phyloP scores from a whole-genome alignment of 2,888 invertebrate genomes.

The Elegia similella region DNA sequence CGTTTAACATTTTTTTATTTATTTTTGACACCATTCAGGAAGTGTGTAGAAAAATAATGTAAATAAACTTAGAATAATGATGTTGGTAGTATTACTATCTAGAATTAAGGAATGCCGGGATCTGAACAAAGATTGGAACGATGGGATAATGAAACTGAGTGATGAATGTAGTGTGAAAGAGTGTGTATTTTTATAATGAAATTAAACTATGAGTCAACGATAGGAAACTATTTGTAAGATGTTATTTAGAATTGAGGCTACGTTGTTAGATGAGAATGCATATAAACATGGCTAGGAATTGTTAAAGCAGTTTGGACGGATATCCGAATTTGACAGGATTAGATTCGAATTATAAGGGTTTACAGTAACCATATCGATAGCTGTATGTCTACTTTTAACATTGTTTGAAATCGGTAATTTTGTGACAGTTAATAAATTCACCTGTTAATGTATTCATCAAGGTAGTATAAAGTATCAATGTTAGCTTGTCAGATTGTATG shows the following conservation, averaged over 20 bases:
- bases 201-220: slow-evolving; percentile 61
- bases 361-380: slow-evolving; percentile 76
- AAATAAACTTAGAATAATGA: slow-evolving; percentile 63
- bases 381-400: slow-evolving; percentile 54
- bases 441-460: slow-evolving; percentile 79
- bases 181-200: slow-evolving; percentile 76
- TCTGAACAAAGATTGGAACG: slow-evolving; percentile 49
- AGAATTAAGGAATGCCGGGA: slow-evolving; percentile 64
- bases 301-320: slow-evolving; percentile 45
- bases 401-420: slow-evolving; percentile 68
- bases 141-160: slow-evolving; percentile 40
- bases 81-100: slow-evolving; percentile 63
- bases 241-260: slow-evolving; percentile 62
- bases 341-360: slow-evolving; percentile 55
- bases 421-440: slow-evolving; percentile 70
- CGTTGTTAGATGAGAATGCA: slow-evolving; percentile 45
- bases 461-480: slow-evolving; percentile 72
- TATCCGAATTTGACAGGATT: slow-evolving; percentile 63
- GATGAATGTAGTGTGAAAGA: slow-evolving; percentile 52
- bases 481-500: slow-evolving; percentile 74
- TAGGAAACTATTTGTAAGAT: slow-evolving; percentile 61
- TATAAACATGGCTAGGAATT: slow-evolving; percentile 39
- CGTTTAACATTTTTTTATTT: slow-evolving; percentile 32
- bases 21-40: slow-evolving; percentile 61
- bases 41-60: slow-evolving; percentile 71